phyloP scores from a whole-genome alignment of 2,888 invertebrate species.

The Drosophila basisetae region DNA sequence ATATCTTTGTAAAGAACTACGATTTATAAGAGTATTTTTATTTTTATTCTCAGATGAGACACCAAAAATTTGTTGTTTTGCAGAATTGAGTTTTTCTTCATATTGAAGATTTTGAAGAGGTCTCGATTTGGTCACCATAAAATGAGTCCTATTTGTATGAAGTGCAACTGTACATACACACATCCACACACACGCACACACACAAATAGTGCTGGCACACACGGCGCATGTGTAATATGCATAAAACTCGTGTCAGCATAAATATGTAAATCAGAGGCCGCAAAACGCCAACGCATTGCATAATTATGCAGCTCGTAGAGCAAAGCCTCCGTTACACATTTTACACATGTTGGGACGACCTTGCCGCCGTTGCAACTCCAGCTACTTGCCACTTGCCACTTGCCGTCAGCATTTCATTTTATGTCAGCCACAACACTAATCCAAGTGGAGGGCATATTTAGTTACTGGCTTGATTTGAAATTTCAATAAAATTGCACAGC shows the following conservation, averaged over 20 bases:
- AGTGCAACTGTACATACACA: too few species aligned
- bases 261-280: conserved; percentile 70
- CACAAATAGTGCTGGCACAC: conserved; percentile 22
- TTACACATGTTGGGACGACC: conserved; percentile 8
- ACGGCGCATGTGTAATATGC: conserved; percentile 64
- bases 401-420: conserved; percentile 15
- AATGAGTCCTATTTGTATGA: neutral
- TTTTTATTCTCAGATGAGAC: neutral
- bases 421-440: conserved; percentile 6
- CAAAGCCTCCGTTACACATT: conserved; percentile 24
- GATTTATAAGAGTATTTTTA: neutral
- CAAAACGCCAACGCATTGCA: conserved; percentile 59
- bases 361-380: conserved; percentile 17
- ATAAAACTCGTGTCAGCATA: conserved; percentile 49
- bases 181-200: neutral
- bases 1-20: neutral
- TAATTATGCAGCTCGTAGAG: conserved; percentile 60
- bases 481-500: neutral
- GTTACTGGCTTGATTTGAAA: neutral
- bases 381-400: conserved; percentile 1
- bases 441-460: neutral
- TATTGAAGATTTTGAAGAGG: neutral
- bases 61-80: neutral
- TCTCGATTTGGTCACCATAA: neutral
- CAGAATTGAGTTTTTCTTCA: neutral